Percentiles rank a stretch among this genome's conserved stretches.
Conservation (phyloP, 2,113 vertebrate genomes). For the Ctenodactylus gundi region DNA sequence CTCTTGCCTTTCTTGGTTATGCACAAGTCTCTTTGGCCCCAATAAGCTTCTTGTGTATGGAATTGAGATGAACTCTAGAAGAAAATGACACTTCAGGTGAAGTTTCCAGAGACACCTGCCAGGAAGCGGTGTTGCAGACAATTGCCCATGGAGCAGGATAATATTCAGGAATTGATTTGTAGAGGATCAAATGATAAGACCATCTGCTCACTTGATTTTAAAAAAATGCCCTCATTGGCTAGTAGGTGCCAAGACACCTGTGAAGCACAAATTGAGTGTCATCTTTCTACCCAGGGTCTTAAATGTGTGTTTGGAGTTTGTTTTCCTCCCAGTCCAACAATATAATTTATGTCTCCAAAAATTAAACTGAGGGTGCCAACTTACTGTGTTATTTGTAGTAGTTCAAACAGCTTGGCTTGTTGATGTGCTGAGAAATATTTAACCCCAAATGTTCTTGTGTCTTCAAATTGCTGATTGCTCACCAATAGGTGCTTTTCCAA, state of each 20-base stretch:
- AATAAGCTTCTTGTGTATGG: neutral
- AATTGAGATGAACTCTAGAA: slow-evolving; percentile 5
- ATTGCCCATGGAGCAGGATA: neutral
- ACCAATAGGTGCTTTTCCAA: neutral
- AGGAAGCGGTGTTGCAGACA: neutral
- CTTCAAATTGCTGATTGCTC: neutral
- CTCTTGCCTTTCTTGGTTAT: slow-evolving; percentile 4
- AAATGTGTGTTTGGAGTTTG: neutral
- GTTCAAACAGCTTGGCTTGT: neutral
- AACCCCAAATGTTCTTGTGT: neutral
- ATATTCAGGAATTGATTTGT: neutral
- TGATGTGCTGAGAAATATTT: neutral
- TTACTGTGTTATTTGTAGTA: neutral
- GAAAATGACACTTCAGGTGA: neutral
- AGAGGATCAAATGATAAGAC: neutral
- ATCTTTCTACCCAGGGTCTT: neutral
- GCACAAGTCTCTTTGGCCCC: neutral
- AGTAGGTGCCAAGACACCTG: neutral
- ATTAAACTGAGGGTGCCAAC: neutral
- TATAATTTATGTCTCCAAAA: neutral
- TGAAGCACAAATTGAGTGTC: neutral
- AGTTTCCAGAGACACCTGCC: neutral
- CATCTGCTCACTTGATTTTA: neutral
- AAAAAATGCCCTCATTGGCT: neutral
- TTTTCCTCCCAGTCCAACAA: neutral